Conservation (phyloP, 2,888 invertebrate genomes). For the Amphipoea oculea region DNA sequence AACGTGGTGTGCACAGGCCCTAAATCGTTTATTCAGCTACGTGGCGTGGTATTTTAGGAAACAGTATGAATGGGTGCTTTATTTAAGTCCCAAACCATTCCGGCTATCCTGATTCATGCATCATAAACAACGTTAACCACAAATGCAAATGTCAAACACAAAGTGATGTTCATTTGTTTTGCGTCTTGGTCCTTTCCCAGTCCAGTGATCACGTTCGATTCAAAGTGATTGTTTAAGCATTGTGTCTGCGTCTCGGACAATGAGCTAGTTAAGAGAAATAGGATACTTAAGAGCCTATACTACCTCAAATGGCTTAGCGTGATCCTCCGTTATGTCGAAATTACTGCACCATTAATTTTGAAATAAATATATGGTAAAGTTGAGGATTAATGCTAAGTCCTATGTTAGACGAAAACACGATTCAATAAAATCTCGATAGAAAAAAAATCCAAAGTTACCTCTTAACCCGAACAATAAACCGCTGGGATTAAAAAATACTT, state of each 20-base stretch:
- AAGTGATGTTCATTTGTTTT: conserved; percentile 7
- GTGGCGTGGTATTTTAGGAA: not conserved
- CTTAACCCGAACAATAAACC: too few species aligned
- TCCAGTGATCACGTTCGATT: not conserved
- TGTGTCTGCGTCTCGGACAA: not conserved
- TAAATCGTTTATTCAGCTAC: not conserved
- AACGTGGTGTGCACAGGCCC: too few species aligned
- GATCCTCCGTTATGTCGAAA: too few species aligned
- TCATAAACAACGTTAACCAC: not conserved
- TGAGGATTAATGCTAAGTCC: too few species aligned
- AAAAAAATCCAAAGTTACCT: too few species aligned
- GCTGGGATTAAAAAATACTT: too few species aligned
- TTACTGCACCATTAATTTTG: too few species aligned
- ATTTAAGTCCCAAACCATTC: not conserved
- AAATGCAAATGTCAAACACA: not conserved
- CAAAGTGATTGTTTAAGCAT: conserved; percentile 2
- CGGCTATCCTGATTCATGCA: not conserved
- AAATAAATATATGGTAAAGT: too few species aligned
- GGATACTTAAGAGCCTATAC: not conserved
- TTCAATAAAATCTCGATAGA: too few species aligned
- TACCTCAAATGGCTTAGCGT: too few species aligned
- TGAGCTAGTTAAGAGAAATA: not conserved
- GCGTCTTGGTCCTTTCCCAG: not conserved
- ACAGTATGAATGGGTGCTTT: not conserved
- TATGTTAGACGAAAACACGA: too few species aligned